phyloP scores from a whole-genome alignment of 2,113 vertebrate species.

The Meleagris gallopavo region DNA sequence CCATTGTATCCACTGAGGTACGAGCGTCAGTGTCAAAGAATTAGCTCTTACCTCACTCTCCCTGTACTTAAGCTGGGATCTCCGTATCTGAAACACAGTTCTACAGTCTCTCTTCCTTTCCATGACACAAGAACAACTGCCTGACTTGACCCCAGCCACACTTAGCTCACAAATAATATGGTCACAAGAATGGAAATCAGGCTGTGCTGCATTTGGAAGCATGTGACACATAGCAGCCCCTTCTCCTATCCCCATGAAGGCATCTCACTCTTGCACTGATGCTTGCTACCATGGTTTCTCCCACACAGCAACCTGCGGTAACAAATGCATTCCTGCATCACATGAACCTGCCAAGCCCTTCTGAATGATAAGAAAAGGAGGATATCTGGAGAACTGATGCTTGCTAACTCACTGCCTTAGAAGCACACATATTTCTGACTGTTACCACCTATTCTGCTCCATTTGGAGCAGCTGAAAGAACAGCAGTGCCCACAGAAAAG shows the following conservation, averaged over 20 bases:
- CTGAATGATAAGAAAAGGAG: neutral
- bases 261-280: neutral
- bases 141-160: neutral
- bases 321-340: neutral
- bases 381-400: neutral
- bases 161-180: neutral
- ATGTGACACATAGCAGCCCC: rapidly evolving
- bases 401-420: neutral
- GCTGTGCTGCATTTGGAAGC: neutral
- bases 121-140: rapidly evolving
- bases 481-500: neutral
- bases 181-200: neutral
- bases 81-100: neutral
- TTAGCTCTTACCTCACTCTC: neutral
- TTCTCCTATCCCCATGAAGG: neutral
- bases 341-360: neutral
- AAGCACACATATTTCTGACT: neutral
- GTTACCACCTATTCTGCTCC: neutral
- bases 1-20: rapidly evolving
- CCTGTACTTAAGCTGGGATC: neutral
- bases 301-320: neutral
- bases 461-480: neutral
- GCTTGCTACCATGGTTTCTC: neutral
- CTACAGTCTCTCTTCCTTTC: neutral
- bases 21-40: neutral